Base-by-base conservation (phyloP, 2,797 vertebrate species). In the Aratinga solstitialis region DNA sequence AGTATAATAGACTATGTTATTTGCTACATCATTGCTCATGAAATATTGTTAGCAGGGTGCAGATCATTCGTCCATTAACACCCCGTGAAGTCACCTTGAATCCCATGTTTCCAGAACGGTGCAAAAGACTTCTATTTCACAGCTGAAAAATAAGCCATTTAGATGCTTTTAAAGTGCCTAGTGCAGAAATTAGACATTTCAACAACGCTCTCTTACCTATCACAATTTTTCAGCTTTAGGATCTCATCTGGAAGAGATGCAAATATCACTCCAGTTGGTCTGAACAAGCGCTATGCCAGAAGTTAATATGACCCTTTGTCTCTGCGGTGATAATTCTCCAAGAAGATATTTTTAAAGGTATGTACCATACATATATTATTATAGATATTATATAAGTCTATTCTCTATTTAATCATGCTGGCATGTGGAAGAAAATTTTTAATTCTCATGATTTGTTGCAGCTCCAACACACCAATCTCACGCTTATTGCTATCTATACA, bases 11-110 rank as follows among this genome's bases (percentile, higher is more conserved):
- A 91, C 89, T 95, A 51, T 66, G 78, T 74, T 95, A 94, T 96
- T 96, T 94, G 73, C 94, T 91, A 96, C 87, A 95, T 84, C 87
- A 93, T 47, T 95, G 89, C 89, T 94, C 80, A 76, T 93, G 91
- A 96, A 95, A 96, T 96, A 97, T 90, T 94, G 89, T 91, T 96
- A 96, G 87, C 85, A 84, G 76, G 76, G 89, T 90, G 87, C 73
- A 91, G 94, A 93, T 82, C 93, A 84, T 69, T 94, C 40, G 1
- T 90, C 92, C 95, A 95, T 95, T 95, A 96, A 94, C 54, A 69
- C 40, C 71, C 63, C 2, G 5, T 87, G 89, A 94, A 96, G 91
- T 94, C 94, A 97, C 96, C 95, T 97, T 96, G 94, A 96, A 95
- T 96, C 79, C 92, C 83, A 53, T 67, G 85, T 94, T 96, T 96